Base-by-base conservation (phyloP, 2,113 vertebrate genomes). In the Clarias batrachus region DNA sequence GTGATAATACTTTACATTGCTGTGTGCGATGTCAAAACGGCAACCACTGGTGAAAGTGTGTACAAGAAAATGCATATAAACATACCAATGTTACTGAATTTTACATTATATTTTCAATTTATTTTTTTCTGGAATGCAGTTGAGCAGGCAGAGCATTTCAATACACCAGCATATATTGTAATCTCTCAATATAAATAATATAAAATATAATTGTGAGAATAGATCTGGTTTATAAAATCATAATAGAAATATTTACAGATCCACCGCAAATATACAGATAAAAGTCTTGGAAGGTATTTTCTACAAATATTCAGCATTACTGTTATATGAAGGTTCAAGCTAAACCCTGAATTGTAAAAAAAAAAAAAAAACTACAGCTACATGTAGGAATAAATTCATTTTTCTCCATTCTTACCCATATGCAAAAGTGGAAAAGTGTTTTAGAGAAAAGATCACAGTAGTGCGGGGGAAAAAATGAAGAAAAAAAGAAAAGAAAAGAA, bases 171-270 rank as follows among this genome's bases (percentile, higher is more conserved):
- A 83, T 30, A 48, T 48, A 48, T 48, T 48, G 48, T 48, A 62
- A 37, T 73, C 60, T 54, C 84, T 37, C 9, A 33, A 78, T 90
- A 93, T 91, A 94, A 93, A 94, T 91, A 93, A 78, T 91, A 91
- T 89, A 90, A 88, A 94, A 91, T 63, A 91, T 87, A 88, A 84
- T 30, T 81, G 81, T 90, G 83, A 92, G 90, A 86, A 78, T 92
- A 93, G 82, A 93, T 88, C 91, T 74, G 88, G 87, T 17, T 84
- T 91, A 85, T 86, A 79, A 91, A 86, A 93, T 87, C 88, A 84
- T 82, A 92, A 93, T 91, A 76, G 86, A 90, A 86, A 88, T 91
- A 92, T 90, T 68, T 83, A 91, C 82, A 91, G 30, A 91, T 30
- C 84, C 27, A 85, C 76, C 73, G 14, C 65, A 84, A 52, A 82